Evolutionary conservation across 2,113 vertebrate species (phyloP), one percentile per base, ranked within the genome.

Genomic region (Seriola aureovittata): DNA sequence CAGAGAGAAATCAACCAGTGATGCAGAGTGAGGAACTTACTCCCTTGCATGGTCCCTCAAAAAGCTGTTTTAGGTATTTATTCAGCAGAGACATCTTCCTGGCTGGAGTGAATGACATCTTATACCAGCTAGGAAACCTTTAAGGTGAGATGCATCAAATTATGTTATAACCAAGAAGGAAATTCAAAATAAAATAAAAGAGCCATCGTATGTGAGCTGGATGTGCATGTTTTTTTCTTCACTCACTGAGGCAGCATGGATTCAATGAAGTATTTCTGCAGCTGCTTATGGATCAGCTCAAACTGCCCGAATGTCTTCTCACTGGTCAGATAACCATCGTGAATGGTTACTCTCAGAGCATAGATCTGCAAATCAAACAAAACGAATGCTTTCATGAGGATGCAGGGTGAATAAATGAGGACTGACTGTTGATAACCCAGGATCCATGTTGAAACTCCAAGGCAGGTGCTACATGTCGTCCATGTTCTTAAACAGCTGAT

Each of bases 161-260:
- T 4, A 38, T 54, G 44, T 36, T 1, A 23, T 42, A 13, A 63
- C 4, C 19, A 8, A 34, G 17, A 44, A 58, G 34, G 34, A 36
- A 36, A 36, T 36, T 36, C 4, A 34, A 57, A 23, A 16, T 5
- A 32, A 67, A 68, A 62, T 32, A 1, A 17, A 73, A 54, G 6
- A 71, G 34, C 14, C 6, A 2, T 1, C 1, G 1, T 14, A 58
- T 34, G 3, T 21, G 11, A 73, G 42, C 19, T 44, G 68, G n/a
- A 23, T 21, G 16, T 16, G n/a, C 12, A 5, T 17, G 19, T 58
- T 12, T 19, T 13, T 55, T 32, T 23, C 38, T 58, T 62, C 4
- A 85, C 96, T 97, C 94, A 98, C 97, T 95, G 95, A 77, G 97
- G 97, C n/a, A 97, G 93, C 38, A 50, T 57, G 4, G 93, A 74